Conservation (phyloP, 2,797 vertebrate genomes). For the Rachycentron canadum region DNA sequence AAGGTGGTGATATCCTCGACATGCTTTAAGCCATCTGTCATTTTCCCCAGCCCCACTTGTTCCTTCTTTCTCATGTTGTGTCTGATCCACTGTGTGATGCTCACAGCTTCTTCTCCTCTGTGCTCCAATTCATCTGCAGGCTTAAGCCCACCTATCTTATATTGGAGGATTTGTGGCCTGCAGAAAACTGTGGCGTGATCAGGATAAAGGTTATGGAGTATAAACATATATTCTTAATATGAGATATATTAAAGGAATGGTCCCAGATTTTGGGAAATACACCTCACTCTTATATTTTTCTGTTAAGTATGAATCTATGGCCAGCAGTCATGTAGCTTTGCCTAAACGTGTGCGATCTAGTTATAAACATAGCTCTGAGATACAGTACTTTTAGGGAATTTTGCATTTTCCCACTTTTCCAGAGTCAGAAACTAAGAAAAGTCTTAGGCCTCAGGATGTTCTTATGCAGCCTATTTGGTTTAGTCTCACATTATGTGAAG, state of each 20-base stretch:
- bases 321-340: not conserved
- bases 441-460: too few relatives aligned
- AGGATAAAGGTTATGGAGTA: conserved; percentile 8
- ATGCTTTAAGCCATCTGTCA: conserved; percentile 14
- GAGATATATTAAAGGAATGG: conserved; percentile 7
- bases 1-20: conserved; percentile 11
- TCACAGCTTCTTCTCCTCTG: conserved; percentile 23
- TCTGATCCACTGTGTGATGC: conserved; percentile 31
- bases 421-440: too few relatives aligned
- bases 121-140: conserved; percentile 1
- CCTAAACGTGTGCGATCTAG: too few relatives aligned
- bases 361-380: too few relatives aligned
- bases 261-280: conserved; percentile 17
- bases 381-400: too few relatives aligned
- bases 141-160: conserved; percentile 2
- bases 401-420: too few relatives aligned
- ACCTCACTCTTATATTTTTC: too few relatives aligned
- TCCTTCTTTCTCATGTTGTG: conserved; percentile 5
- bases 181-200: conserved; percentile 9
- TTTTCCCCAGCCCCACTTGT: conserved; percentile 4
- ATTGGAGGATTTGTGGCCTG: conserved; percentile 23
- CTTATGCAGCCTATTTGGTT: too few relatives aligned
- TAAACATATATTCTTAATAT: not conserved
- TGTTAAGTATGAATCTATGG: not conserved
- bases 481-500: too few relatives aligned